Conservation (phyloP, 2,797 vertebrate species). For the Perodicticus potto region DNA sequence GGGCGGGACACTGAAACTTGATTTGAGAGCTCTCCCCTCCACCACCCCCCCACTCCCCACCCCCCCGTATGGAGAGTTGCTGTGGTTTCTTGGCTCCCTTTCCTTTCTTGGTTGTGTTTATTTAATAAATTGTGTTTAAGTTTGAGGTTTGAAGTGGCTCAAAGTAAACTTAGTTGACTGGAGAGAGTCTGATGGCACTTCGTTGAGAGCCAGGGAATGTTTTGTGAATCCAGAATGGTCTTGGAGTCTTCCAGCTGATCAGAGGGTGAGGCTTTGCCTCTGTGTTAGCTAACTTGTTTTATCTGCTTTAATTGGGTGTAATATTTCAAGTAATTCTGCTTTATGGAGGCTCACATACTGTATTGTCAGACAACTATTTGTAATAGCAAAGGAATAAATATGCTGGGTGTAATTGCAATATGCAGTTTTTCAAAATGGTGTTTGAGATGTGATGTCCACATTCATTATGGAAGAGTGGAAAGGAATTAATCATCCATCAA, state of each 20-base stretch:
- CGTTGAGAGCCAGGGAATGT: slow-evolving; percentile 27
- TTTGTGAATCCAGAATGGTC: slow-evolving; percentile 31
- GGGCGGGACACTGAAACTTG: slow-evolving; percentile 48
- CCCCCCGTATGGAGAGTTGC: neutral
- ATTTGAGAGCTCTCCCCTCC: neutral
- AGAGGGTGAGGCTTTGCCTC: neutral
- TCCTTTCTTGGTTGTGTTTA: slow-evolving; percentile 78
- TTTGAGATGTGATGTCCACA: neutral
- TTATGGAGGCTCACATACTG: neutral
- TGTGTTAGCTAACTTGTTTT: neutral
- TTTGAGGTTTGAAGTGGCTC: slow-evolving; percentile 81
- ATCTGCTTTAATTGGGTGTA: slow-evolving; percentile 32
- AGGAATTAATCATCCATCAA: neutral
- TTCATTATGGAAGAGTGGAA: neutral
- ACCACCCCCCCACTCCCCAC: too few species aligned
- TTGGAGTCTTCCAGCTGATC: slow-evolving; percentile 55
- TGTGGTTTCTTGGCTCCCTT: slow-evolving; percentile 63
- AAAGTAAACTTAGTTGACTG: slow-evolving; percentile 74
- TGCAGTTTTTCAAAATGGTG: neutral
- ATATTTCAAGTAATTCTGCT: slow-evolving; percentile 46
- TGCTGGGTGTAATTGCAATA: neutral
- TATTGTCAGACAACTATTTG: slow-evolving; percentile 3
- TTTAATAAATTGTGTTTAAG: slow-evolving; percentile 81
- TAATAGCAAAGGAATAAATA: neutral
- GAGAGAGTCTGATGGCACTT: slow-evolving; percentile 50